These are phyloP conservation scores for Eurytoma adleriae DNA, from an alignment of 2,888 invertebrate genomes.

Conservation along the genomic window DNA sequence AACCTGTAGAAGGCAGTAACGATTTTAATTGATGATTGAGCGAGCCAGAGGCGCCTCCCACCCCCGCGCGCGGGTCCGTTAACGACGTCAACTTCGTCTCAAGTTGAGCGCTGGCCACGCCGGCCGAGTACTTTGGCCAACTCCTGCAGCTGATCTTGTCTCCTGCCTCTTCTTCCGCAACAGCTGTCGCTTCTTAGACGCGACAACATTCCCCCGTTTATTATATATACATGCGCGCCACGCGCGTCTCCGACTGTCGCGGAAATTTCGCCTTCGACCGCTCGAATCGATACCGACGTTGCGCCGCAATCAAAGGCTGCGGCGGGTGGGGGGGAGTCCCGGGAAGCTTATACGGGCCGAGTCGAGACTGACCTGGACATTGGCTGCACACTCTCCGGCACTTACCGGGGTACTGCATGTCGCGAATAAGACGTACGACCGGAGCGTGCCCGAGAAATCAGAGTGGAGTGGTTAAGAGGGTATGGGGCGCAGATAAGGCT, in stretches of 20 bases:
- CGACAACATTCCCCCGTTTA: not conserved
- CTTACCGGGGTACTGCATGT: too few species aligned
- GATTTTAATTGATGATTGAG: constrained; percentile 53
- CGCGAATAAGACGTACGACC: too few species aligned
- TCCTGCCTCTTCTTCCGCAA: not conserved
- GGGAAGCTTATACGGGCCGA: too few species aligned
- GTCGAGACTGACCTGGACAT: too few species aligned
- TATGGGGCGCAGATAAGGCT: too few species aligned
- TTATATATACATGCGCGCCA: not conserved
- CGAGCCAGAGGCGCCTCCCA: not conserved
- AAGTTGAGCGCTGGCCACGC: constrained; percentile 32
- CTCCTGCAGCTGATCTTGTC: constrained; percentile 50
- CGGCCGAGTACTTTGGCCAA: constrained; percentile 33
- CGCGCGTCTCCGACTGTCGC: not conserved
- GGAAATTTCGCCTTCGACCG: not conserved
- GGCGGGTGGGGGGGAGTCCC: too few species aligned
- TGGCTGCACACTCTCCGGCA: too few species aligned
- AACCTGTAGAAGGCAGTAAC: constrained; percentile 46
- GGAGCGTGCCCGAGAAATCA: too few species aligned
- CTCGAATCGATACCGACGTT: too few species aligned
- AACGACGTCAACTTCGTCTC: constrained; percentile 50
- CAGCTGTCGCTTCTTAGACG: not conserved
- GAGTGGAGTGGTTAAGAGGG: too few species aligned
- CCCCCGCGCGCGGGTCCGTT: constrained; percentile 8
- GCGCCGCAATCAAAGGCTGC: too few species aligned